Conservation (phyloP, 2,888 invertebrate species). For the Nephrotoma flavescens region DNA sequence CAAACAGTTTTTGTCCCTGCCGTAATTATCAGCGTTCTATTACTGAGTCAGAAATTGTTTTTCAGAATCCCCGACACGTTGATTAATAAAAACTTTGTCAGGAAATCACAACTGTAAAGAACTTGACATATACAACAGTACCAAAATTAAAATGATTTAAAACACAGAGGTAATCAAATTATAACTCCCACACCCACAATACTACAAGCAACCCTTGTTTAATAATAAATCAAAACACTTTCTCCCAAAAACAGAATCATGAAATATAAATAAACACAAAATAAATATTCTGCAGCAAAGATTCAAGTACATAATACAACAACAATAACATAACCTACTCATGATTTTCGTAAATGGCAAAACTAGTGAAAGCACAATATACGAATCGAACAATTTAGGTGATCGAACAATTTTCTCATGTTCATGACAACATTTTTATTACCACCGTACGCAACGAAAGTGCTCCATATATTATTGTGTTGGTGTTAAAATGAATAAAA, state of each 20-base stretch:
- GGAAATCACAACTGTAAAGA: background rate
- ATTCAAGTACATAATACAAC: background rate
- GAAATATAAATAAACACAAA: background rate
- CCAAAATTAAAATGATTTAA: background rate
- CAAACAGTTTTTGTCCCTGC: too few species aligned
- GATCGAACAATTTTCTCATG: background rate
- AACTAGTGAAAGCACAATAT: background rate
- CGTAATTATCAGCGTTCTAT: too few species aligned
- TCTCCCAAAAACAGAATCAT: background rate
- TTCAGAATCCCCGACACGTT: too few species aligned
- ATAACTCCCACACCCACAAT: background rate
- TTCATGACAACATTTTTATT: background rate
- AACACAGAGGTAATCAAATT: background rate
- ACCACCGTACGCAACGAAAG: background rate
- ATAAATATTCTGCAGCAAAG: background rate
- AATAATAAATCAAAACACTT: background rate
- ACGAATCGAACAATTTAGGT: background rate
- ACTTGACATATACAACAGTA: background rate
- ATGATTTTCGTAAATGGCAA: background rate
- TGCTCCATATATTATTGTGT: background rate
- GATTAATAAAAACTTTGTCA: too few species aligned
- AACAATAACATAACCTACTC: background rate
- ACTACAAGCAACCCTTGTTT: background rate
- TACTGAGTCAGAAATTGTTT: too few species aligned
- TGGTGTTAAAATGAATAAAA: background rate